These are phyloP conservation scores for Chionis minor DNA, from an alignment of 2,113 vertebrate genomes.

Conservation along the genomic window DNA sequence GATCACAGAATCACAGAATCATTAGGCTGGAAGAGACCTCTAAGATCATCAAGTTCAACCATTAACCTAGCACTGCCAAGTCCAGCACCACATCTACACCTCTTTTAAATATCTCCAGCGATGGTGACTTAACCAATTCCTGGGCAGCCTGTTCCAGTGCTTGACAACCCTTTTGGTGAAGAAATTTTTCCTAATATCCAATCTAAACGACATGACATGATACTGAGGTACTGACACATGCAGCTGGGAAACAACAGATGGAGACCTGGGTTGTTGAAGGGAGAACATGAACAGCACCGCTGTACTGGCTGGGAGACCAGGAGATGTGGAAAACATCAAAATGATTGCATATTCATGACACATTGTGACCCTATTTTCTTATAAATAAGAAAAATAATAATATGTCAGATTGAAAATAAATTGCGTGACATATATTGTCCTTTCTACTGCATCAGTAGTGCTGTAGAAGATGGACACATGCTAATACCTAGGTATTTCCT, in stretches of 20 bases:
- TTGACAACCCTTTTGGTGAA: not conserved
- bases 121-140: not conserved
- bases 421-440: not conserved
- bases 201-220: not conserved
- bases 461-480: not conserved
- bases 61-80: not conserved
- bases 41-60: not conserved
- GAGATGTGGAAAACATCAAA: not conserved
- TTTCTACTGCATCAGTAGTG: not conserved
- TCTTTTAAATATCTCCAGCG: not conserved
- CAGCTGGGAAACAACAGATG: not conserved
- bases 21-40: not conserved
- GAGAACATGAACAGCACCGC: not conserved
- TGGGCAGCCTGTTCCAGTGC: not conserved
- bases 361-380: not conserved
- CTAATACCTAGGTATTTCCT: not conserved
- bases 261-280: not conserved
- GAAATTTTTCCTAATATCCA: not conserved
- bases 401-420: not conserved
- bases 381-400: not conserved
- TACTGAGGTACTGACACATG: not conserved
- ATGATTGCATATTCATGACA: not conserved
- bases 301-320: not conserved
- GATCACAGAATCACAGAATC: not conserved
- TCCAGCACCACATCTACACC: not conserved